A percentile compares a stretch with the other conserved stretches of the same genome.
These are phyloP conservation scores for Dendrocopos noguchii DNA, from an alignment of 2,113 vertebrate genomes.

Conservation along the genomic window DNA sequence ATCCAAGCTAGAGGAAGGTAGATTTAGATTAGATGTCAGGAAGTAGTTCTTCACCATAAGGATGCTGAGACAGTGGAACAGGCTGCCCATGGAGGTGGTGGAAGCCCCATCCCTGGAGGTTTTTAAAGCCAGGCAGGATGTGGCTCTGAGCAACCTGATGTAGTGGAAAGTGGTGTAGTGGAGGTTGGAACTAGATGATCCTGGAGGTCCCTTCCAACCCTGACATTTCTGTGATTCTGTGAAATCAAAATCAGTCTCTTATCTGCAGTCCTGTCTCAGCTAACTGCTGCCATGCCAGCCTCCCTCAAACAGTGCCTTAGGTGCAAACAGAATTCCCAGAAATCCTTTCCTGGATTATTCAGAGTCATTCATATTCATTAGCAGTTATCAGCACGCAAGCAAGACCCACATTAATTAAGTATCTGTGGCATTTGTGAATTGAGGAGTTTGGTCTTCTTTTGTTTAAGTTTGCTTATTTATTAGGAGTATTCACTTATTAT, in stretches of 20 bases:
- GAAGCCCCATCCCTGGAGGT: too few species aligned
- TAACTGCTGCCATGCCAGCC: fast-evolving
- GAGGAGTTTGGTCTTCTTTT: constrained; percentile 27
- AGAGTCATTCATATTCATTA: constrained; percentile 68
- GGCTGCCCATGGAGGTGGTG: too few species aligned
- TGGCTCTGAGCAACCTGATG: too few species aligned
- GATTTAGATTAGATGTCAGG: too few species aligned
- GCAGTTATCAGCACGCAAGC: constrained; percentile 50
- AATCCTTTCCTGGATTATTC: constrained; percentile 53
- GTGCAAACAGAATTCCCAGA: constrained; percentile 55
- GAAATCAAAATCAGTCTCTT: neutral
- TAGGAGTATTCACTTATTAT: constrained; percentile 18
- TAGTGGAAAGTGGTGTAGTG: too few species aligned
- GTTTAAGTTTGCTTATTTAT: constrained; percentile 40
- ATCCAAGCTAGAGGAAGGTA: neutral
- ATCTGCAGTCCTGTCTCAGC: neutral
- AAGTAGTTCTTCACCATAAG: too few species aligned
- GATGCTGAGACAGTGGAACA: too few species aligned
- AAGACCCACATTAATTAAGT: constrained; percentile 60
- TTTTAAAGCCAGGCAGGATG: too few species aligned
- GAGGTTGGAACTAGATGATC: too few species aligned
- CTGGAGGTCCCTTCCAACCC: too few species aligned
- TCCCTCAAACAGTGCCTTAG: constrained; percentile 26
- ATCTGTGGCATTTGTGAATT: constrained; percentile 44
- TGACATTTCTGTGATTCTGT: too few species aligned